Percentiles rank a stretch among this genome's conserved stretches.
phyloP scores from a whole-genome alignment of 2,888 invertebrate genomes.

The Subacronicta megacephala region DNA sequence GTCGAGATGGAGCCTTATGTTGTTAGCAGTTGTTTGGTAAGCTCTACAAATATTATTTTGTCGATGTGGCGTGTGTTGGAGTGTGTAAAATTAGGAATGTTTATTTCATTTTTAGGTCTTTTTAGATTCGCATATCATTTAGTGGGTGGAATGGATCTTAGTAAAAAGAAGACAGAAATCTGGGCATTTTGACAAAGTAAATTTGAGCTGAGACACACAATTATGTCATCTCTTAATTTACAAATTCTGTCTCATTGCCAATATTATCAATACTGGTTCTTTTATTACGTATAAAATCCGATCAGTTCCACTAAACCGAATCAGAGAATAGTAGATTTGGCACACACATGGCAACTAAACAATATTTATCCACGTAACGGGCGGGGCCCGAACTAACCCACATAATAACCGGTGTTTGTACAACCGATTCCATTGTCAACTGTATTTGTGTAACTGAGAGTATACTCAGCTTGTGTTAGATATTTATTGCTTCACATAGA shows the following conservation, averaged over 20 bases:
- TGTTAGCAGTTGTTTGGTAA: too few relatives aligned
- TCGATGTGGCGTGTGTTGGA: too few relatives aligned
- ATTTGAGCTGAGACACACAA: too few relatives aligned
- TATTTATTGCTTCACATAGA: constrained; percentile 24
- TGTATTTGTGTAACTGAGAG: constrained; percentile 33
- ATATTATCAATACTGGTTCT: constrained; percentile 10
- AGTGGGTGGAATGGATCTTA: too few relatives aligned
- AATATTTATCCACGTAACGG: constrained; percentile 23
- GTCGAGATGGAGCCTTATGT: neutral
- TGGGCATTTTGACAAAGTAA: too few relatives aligned
- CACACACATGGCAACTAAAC: constrained; percentile 32
- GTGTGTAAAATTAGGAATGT: too few relatives aligned
- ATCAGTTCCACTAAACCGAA: constrained; percentile 21
- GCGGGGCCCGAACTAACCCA: constrained; percentile 42
- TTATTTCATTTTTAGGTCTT: too few relatives aligned
- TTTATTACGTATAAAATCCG: constrained; percentile 34
- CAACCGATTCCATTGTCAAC: constrained; percentile 37
- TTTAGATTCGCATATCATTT: too few relatives aligned
- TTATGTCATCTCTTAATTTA: neutral
- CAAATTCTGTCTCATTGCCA: constrained; percentile 18
- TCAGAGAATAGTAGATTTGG: constrained; percentile 27
- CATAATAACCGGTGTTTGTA: constrained; percentile 43
- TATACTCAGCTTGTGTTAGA: constrained; percentile 24
- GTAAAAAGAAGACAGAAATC: too few relatives aligned
- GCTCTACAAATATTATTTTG: too few relatives aligned